Base-by-base conservation (phyloP, 2,113 vertebrate species). In the Tupaia chinensis region DNA sequence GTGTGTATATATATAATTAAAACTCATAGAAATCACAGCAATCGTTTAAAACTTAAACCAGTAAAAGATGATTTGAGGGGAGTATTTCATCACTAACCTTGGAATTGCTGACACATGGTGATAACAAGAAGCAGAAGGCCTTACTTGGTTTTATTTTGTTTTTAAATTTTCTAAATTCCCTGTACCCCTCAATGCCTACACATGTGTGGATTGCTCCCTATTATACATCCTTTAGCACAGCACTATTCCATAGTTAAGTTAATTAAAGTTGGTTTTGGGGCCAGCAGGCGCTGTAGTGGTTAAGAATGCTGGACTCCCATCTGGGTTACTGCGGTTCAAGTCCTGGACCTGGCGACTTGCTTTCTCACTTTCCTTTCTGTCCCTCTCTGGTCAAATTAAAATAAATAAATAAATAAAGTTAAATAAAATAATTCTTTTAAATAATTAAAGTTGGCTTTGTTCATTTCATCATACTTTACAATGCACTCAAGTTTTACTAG, bases 401-500 rank as follows among this genome's bases (percentile, higher is more conserved):
- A 44, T 44, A 44, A 44, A 44, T 44, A 44, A 44, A 44, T 44
- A 44, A 4, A 44, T 44, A 44, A 3, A 44, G 44, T 44, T 44
- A 44, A 44, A 44, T 44, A 44, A 44, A 44, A 44, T 44, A 44
- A 44, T 44, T 44, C 44, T 44, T 44, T 44, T 44, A 44, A 44
- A 44, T 44, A 44, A 44, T 44, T 86, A 53, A 82, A 56, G 44
- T 29, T n/a, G 76, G 3, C 83, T 91, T 77, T 80, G 53, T 92
- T 82, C 25, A 94, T 87, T 81, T 80, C 72, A 87, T 81, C 34
- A 8, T 32, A 20, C 34, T 86, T 89, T 89, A 73, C 54, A 80
- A 80, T 81, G 80, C 76, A 73, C 22, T 92, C 61, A 25, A 9
- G 20, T 79, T 93, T 91, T 72, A 68, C 17, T 22, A 83, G 54